Evolutionary conservation across 2,113 vertebrate genomes (phyloP).

Genomic region (Ivindomyrus marchei): DNA sequence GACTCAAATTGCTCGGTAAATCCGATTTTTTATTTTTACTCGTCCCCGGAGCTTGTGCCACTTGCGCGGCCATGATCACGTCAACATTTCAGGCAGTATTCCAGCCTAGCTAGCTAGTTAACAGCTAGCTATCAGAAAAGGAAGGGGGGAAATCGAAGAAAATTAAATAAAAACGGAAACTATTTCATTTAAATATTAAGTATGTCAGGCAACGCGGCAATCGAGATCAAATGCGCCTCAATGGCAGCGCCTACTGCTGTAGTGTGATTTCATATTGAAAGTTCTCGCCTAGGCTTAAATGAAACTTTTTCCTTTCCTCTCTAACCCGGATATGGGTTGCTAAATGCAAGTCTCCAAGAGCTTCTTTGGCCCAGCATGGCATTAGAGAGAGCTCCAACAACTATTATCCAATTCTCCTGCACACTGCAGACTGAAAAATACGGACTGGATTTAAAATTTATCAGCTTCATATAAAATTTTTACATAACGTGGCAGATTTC

Average conservation of each 20-base stretch:
- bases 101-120: constrained; percentile 31
- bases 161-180: not conserved
- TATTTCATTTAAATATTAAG: constrained; percentile 16
- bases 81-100: constrained; percentile 70
- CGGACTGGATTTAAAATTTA: constrained; percentile 58
- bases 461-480: not conserved
- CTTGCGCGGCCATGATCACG: constrained; percentile 91
- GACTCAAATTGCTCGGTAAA: constrained; percentile 64
- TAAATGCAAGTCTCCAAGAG: constrained; percentile 67
- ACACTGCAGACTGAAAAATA: constrained; percentile 69
- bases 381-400: constrained; percentile 69
- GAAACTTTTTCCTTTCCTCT: constrained; percentile 81
- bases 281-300: constrained; percentile 73
- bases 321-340: constrained; percentile 74
- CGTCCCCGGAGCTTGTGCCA: constrained; percentile 74
- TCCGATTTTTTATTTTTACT: constrained; percentile 69
- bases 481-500: not conserved
- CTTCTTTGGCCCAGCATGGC: constrained; percentile 84
- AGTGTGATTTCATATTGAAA: constrained; percentile 71
- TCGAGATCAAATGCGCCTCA: constrained; percentile 41
- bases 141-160: constrained; percentile 10
- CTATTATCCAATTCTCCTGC: constrained; percentile 77
- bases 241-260: constrained; percentile 47
- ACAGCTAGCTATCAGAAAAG: constrained; percentile 32
- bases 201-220: constrained; percentile 31